Base-by-base conservation (phyloP, 92 coral and sea anemone genomes). In the Blastomussa wellsi region DNA sequence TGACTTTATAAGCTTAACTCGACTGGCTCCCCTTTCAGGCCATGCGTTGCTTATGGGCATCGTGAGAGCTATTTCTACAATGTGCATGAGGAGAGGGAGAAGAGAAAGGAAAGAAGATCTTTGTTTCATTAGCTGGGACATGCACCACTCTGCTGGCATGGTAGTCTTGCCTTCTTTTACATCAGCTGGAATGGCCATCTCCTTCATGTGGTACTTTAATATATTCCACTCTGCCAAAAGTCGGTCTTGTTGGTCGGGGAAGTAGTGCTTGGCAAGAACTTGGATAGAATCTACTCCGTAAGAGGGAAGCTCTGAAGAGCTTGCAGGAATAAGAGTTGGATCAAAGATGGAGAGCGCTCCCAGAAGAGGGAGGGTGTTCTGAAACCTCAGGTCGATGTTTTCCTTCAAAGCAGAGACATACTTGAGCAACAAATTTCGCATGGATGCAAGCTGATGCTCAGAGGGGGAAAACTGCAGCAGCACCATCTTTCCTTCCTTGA, bases 321-420 rank as follows among this genome's bases (percentile, higher is more conserved):
- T 90, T 33, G 37, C 10, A 17, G 90, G 93, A 65, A 90, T 83
- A 62, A 86, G 81, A 32, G 79, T 82, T 0, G 81, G 90, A 77
- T 90, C 88, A 70, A 90, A 90, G 55, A 89, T 85, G 70, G 68
- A 67, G 42, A 82, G 84, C 31, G 93, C 87, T 9, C 87, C 74
- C 42, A 90, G 80, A 80, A 86, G 79, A 39, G 92, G 87, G 52
- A 90, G 87, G 78, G 59, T 88, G 79, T 62, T 79, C 44, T 33
- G 49, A 77, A 82, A 76, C 62, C 87, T 57, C 64, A 55, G 83
- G 16, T 66, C 60, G 39, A 88, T 88, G 26, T 88, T 82, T 24
- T 76, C 90, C 35, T 88, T 82, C 59, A 82, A 76, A 39, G 90
- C 57, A 52, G 31, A 38, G 48, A 82, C 67, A 68, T 88, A 88